Evolutionary conservation across 2,888 invertebrate species (phyloP).

Genomic region (Ichneumon xanthorius): DNA sequence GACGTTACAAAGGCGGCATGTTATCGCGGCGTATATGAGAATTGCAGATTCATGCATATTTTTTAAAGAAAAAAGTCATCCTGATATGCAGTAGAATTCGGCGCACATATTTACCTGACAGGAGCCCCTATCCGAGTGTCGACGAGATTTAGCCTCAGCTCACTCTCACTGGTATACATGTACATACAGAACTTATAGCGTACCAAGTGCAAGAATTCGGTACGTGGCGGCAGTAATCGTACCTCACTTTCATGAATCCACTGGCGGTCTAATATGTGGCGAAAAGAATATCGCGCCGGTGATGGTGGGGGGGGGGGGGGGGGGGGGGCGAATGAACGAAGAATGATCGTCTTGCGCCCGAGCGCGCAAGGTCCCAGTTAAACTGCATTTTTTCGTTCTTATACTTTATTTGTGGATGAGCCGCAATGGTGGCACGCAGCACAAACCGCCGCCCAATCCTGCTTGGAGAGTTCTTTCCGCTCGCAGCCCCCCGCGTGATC

Average conservation of each 20-base stretch:
- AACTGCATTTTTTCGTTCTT: slow-evolving; percentile 61
- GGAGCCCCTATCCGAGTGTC: neutral
- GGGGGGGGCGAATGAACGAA: slow-evolving; percentile 19
- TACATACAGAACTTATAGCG: neutral
- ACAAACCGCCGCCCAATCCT: slow-evolving; percentile 30
- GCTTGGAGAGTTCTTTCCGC: slow-evolving; percentile 13
- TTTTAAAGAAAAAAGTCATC: neutral
- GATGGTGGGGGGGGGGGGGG: neutral
- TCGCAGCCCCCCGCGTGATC: slow-evolving; percentile 42
- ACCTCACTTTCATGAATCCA: slow-evolving; percentile 3
- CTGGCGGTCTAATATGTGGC: neutral
- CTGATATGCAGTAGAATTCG: neutral
- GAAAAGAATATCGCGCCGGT: neutral
- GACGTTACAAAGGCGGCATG: too few species aligned
- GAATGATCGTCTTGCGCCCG: slow-evolving; percentile 47
- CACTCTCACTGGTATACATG: neutral
- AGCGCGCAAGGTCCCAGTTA: slow-evolving; percentile 55
- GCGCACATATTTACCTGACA: neutral
- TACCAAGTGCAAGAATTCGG: neutral
- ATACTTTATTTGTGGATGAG: slow-evolving; percentile 53
- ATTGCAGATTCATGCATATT: neutral
- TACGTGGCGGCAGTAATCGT: neutral
- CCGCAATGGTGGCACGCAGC: slow-evolving; percentile 1
- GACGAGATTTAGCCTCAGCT: neutral
- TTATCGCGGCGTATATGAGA: too few species aligned